Percentiles rank a stretch among this genome's conserved stretches.
Evolutionary conservation across 23 tunicate species (phyloP).

Genomic region (Ascidia mentula): DNA sequence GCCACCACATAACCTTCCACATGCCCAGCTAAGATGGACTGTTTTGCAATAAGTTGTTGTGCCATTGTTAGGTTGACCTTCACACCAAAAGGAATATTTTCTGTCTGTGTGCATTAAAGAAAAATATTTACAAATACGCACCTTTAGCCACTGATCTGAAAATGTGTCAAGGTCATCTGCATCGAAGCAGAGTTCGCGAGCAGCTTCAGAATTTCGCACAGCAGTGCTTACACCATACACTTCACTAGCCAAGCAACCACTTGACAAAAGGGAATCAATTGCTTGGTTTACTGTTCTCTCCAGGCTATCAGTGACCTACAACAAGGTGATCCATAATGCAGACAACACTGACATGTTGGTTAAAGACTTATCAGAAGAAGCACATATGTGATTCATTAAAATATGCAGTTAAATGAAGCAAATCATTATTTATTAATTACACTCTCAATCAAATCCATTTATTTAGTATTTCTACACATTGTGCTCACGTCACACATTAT

Average conservation of each 20-base stretch:
- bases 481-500: slow-evolving; percentile 74
- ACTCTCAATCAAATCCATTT: too few species aligned
- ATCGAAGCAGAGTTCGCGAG: slow-evolving; percentile 39
- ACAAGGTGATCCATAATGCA: too few species aligned
- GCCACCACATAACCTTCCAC: slow-evolving; percentile 70
- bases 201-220: slow-evolving; percentile 21
- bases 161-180: slow-evolving; percentile 22
- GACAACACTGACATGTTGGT: too few species aligned
- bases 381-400: too few species aligned
- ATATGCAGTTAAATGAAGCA: too few species aligned
- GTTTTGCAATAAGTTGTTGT: slow-evolving; percentile 22
- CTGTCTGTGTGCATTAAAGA: neutral
- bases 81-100: neutral
- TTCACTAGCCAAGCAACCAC: slow-evolving; percentile 41
- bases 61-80: slow-evolving; percentile 14
- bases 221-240: slow-evolving; percentile 38
- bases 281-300: slow-evolving; percentile 51
- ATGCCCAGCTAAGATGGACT: slow-evolving; percentile 35
- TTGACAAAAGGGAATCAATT: slow-evolving; percentile 34
- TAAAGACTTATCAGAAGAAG: too few species aligned
- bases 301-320: slow-evolving; percentile 28
- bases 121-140: too few species aligned
- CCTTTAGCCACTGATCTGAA: slow-evolving; percentile 44
- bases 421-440: too few species aligned
- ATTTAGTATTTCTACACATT: too few species aligned